phyloP scores from a whole-genome alignment of 64 coral and sea anemone genomes.

The Stylophora pistillata region DNA sequence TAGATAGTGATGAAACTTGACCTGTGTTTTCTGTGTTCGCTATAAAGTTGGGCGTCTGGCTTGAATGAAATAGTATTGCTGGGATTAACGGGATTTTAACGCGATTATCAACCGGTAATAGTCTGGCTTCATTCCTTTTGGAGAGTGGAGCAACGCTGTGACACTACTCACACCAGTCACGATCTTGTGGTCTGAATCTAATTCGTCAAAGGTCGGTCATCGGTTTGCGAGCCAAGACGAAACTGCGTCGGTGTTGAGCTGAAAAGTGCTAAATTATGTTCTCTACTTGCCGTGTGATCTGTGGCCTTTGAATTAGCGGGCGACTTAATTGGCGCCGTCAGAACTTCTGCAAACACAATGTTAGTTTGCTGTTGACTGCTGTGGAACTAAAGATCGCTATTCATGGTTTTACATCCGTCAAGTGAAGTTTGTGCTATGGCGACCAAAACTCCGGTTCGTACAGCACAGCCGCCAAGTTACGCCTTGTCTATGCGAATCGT shows the following conservation, averaged over 20 bases:
- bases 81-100: background rate
- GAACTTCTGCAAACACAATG: too few relatives aligned
- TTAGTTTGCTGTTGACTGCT: background rate
- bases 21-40: background rate
- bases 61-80: conserved; percentile 21
- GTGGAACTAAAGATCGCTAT: background rate
- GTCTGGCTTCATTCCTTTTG: background rate
- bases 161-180: conserved; percentile 5
- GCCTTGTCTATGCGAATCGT: conserved; percentile 15
- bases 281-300: background rate
- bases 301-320: background rate
- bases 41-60: conserved; percentile 2
- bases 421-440: background rate
- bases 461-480: conserved; percentile 1
- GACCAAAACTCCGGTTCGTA: conserved; percentile 21
- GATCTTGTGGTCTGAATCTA: background rate
- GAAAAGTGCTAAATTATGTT: background rate
- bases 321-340: background rate
- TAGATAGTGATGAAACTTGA: conserved; percentile 40
- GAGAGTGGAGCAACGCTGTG: background rate
- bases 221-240: background rate
- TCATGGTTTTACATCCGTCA: conserved; percentile 14
- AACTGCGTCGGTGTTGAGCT: background rate
- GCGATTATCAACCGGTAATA: background rate
- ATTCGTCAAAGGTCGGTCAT: background rate